These are phyloP conservation scores for Fabriciana adippe DNA, from an alignment of 2,888 invertebrate species.

Conservation along the genomic window DNA sequence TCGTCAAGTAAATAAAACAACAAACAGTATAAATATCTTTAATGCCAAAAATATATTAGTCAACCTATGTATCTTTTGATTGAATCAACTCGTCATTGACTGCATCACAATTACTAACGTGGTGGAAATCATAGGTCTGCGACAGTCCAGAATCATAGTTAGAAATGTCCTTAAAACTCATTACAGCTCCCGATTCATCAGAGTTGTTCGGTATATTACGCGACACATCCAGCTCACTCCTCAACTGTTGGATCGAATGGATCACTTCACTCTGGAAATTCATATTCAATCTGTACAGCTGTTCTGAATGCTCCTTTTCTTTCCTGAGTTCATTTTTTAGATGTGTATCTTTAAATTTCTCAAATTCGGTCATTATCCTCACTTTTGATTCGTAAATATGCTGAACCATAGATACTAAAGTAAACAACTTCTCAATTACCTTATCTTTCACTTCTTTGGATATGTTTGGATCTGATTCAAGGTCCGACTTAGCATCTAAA, in stretches of 20 bases:
- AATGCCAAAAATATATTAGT: slow-evolving; percentile 4
- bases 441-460: slow-evolving; percentile 72
- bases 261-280: slow-evolving; percentile 75
- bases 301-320: slow-evolving; percentile 75
- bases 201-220: slow-evolving; percentile 56
- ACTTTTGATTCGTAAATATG: slow-evolving; percentile 76
- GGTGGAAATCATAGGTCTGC: slow-evolving; percentile 24
- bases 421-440: slow-evolving; percentile 71
- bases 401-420: slow-evolving; percentile 74
- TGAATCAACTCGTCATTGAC: slow-evolving; percentile 25
- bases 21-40: slow-evolving; percentile 15
- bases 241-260: slow-evolving; percentile 70
- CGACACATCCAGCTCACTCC: slow-evolving; percentile 70
- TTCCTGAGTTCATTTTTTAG: slow-evolving; percentile 68
- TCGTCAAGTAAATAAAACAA: slow-evolving; percentile 15
- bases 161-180: slow-evolving; percentile 54
- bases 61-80: background rate
- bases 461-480: slow-evolving; percentile 74
- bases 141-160: slow-evolving; percentile 55
- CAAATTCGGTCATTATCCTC: slow-evolving; percentile 71
- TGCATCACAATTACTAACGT: slow-evolving; percentile 23
- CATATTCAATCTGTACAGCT: slow-evolving; percentile 74
- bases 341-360: slow-evolving; percentile 73
- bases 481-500: slow-evolving; percentile 70
- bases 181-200: slow-evolving; percentile 47